These are phyloP conservation scores for Rafetus swinhoei DNA, from an alignment of 2,113 vertebrate genomes.

Conservation along the genomic window DNA sequence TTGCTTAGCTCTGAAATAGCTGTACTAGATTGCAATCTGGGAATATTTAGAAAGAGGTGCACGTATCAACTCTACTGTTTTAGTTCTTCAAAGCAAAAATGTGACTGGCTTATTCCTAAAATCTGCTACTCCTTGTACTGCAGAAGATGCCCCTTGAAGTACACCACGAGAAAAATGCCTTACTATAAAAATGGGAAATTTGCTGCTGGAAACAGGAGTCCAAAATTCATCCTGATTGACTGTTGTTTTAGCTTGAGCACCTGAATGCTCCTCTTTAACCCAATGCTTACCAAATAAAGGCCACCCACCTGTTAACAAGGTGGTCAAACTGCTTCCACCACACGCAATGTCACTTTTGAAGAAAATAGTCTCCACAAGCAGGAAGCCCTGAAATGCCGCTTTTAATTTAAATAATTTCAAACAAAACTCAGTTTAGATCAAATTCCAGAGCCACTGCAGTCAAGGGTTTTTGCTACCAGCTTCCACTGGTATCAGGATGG, in stretches of 20 bases:
- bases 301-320: too few species aligned
- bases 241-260: background rate
- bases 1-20: fast-evolving
- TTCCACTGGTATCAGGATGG: fast-evolving
- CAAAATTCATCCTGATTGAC: fast-evolving
- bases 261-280: fast-evolving
- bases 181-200: fast-evolving
- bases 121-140: background rate
- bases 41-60: background rate
- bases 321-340: fast-evolving
- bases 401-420: background rate
- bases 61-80: background rate
- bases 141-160: background rate
- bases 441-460: background rate
- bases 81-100: background rate
- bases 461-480: fast-evolving
- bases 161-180: background rate
- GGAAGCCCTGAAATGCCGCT: background rate
- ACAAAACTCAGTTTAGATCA: background rate
- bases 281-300: fast-evolving
- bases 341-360: fast-evolving
- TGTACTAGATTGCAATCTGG: fast-evolving
- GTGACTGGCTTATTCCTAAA: fast-evolving
- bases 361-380: background rate
- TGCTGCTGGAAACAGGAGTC: background rate